Evolutionary conservation across 2,797 vertebrate genomes (phyloP), one percentile per base, ranked within the genome.

Genomic region (Pempheris klunzingeri): DNA sequence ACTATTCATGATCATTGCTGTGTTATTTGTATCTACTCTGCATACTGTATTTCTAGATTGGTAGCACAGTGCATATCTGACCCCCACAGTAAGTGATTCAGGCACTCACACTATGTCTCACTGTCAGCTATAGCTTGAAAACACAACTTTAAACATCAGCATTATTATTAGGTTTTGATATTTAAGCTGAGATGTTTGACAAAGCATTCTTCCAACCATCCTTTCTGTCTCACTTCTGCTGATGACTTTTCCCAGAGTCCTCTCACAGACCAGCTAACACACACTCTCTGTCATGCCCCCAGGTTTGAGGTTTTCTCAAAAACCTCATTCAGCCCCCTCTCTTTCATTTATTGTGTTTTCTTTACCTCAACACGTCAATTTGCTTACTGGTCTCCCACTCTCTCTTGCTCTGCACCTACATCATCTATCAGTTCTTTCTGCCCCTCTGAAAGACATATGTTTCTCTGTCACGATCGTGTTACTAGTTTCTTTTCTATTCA

Each of bases 281-380:
- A 32, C n/a, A 60, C 58, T 66, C 60, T 62, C 54, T 53, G 26
- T 34, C 39, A 47, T 52, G 70, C 67, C 67, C 69, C 26, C 13
- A 52, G 72, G 65, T 44, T 49, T 54, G 4, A 43, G 15, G 24
- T 77, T 86, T 82, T 78, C 73, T 65, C 71, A 83, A n/a, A n/a
- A n/a, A n/a, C n/a, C n/a, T n/a, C 72, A 55, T 78, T 74, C 57
- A 71, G 7, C 72, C 47, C 34, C 44, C 39, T 73, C 52, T 60
- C 32, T 69, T 85, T 85, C 61, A 81, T 78, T 83, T 71, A 47
- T 62, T 76, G 28, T 50, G 52, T 71, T 77, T 41, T 72, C 22
- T 36, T 71, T 75, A 44, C 32, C 60, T 53, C 26, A 20, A 55
- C 41, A 3, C 46, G 18, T 80, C 26, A 63, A 7, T 59, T 76